Evolutionary conservation across 2,888 invertebrate species (phyloP).

Genomic region (Sinodicranocentrus sp.): DNA sequence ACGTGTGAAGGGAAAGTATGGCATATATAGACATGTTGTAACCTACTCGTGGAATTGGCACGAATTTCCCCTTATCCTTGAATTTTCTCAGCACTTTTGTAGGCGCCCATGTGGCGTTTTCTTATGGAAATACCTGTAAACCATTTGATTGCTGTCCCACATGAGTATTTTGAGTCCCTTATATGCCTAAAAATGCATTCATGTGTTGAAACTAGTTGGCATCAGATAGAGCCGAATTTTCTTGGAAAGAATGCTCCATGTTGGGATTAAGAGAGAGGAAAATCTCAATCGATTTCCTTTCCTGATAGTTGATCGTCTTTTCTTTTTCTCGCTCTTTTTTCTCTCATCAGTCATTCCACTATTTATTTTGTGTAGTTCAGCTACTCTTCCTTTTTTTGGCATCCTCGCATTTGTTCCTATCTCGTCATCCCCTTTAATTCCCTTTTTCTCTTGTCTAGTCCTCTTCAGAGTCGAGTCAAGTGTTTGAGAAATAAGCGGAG

Average conservation of each 20-base stretch:
- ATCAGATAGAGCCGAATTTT: no score
- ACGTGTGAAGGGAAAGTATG: constrained; percentile 8
- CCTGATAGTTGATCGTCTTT: constrained; percentile 18
- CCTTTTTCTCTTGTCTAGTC: neutral
- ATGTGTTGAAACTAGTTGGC: constrained; percentile 1
- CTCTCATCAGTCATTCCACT: constrained; percentile 42
- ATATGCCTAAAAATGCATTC: neutral
- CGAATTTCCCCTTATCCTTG: no score
- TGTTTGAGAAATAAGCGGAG: constrained; percentile 19
- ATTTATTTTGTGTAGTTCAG: constrained; percentile 34
- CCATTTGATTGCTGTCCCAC: neutral
- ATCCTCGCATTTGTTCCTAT: constrained; percentile 27
- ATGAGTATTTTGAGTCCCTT: neutral
- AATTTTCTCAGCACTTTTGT: no score
- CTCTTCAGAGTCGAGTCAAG: constrained; percentile 24
- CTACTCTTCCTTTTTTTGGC: constrained; percentile 6
- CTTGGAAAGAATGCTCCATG: no score
- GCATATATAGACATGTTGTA: neutral
- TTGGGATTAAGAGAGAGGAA: neutral
- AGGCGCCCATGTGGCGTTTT: no score
- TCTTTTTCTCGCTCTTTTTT: constrained; percentile 6
- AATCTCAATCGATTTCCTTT: constrained; percentile 46
- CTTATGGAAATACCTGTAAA: no score
- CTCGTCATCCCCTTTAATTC: constrained; percentile 35
- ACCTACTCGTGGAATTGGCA: no score